Base-by-base conservation (phyloP, 2,888 invertebrate species). In the Clistopyga incitator region DNA sequence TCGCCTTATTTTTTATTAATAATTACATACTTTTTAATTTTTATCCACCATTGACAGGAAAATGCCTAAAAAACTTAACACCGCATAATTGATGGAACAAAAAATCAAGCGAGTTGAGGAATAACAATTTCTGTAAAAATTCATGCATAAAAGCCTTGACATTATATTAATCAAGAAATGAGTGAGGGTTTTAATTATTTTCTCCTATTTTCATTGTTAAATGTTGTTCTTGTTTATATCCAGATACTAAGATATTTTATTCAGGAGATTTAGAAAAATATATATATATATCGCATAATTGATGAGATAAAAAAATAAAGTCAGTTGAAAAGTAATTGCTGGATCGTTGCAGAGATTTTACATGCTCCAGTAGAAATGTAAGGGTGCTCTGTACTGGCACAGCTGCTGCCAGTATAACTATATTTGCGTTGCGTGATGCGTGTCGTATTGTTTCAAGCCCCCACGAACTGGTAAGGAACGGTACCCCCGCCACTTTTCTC, bases 361-460 rank as follows among this genome's bases (percentile, higher is more conserved):
- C 8, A 18, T 11, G 38, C 11, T 10, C 1, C 29, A 2, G 38
- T 34, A 8, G 1, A 61, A 20, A 13, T 3, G 29, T 38, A 4
- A 11, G 18, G 64, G n/a, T 3, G 61, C 0, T 38, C 18, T n/a
- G 0, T n/a, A 34, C 10, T 18, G 34, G 11, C 11, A 20, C 38
- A 20, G 18, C 18, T 64, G 64, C 18, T 18, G 34, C n/a, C 56
- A 15, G 25, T 64, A 47, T n/a, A 20, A 10, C 38, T 75, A 64
- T 70, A 59, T 70, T 50, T 56, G n/a, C 29, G 15, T 45, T 45
- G 47, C 15, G 25, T 45, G 67, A 64, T 64, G 29, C 47, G 34
- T 64, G 64, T 68, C 70, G 64, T 75, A 82, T 82, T 82, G 82
- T 82, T 79, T 79, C 54, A 79, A 72, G 71, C 42, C 56, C 52